Conservation (phyloP, 2,797 vertebrate species). For the Myotis vivesi region DNA sequence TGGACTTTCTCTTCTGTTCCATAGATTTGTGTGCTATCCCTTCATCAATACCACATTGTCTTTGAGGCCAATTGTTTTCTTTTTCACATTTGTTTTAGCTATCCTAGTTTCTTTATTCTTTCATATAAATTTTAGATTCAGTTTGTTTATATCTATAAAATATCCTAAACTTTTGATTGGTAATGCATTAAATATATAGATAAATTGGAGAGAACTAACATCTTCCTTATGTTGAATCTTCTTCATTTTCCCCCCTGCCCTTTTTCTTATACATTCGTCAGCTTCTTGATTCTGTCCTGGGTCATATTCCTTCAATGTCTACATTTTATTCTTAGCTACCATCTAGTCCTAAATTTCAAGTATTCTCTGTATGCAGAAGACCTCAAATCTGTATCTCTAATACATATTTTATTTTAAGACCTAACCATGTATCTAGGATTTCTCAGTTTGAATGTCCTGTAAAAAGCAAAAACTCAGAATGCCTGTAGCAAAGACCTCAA, state of each 20-base stretch:
- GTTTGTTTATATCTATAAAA: background rate
- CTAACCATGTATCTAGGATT: background rate
- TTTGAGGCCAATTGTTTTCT: background rate
- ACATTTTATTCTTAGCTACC: background rate
- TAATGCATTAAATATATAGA: background rate
- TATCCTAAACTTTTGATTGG: background rate
- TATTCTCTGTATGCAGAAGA: background rate
- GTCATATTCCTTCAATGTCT: background rate
- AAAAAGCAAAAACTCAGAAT: background rate
- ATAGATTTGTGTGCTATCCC: background rate
- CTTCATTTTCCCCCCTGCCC: background rate
- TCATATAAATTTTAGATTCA: background rate
- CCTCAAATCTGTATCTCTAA: background rate
- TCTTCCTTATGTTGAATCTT: background rate
- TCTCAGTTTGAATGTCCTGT: background rate
- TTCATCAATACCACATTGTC: background rate
- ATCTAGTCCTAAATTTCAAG: background rate
- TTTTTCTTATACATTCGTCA: no score
- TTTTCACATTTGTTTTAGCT: background rate
- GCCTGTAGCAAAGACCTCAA: background rate
- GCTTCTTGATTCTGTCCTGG: background rate
- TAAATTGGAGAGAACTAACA: background rate
- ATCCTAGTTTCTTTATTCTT: background rate
- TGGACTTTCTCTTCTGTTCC: background rate
- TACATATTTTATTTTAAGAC: background rate